These are phyloP conservation scores for Urocitellus parryii DNA, from an alignment of 2,113 vertebrate species.

Conservation along the genomic window DNA sequence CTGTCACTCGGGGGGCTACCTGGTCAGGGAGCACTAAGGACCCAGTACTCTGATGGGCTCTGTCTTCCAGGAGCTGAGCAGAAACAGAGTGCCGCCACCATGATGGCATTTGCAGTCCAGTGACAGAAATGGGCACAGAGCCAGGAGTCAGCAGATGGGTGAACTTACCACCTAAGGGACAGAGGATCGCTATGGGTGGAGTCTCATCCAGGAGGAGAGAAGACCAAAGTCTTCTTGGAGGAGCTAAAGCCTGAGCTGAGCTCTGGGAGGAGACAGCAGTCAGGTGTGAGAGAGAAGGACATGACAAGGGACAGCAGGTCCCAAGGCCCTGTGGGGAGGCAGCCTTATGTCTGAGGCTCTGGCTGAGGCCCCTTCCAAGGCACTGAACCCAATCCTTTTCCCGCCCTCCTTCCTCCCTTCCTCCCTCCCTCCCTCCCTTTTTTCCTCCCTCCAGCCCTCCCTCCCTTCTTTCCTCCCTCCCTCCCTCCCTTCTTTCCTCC, in stretches of 20 bases:
- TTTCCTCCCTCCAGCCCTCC: too few species aligned
- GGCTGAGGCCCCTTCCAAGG: background rate
- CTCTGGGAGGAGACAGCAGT: background rate
- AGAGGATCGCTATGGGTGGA: background rate
- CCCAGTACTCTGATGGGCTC: too few species aligned
- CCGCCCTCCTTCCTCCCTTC: too few species aligned
- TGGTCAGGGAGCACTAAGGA: too few species aligned
- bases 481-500: too few species aligned
- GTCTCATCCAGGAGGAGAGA: background rate
- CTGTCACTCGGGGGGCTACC: background rate
- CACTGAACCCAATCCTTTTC: background rate
- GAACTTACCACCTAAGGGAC: too few species aligned
- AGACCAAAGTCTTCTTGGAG: background rate
- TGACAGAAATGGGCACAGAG: accelerated
- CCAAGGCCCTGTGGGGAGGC: background rate
- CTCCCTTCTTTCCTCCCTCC: too few species aligned
- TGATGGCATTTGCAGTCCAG: too few species aligned
- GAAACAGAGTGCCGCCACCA: too few species aligned
- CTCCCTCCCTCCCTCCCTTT: accelerated
- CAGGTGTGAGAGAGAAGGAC: background rate
- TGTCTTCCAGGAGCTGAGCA: too few species aligned
- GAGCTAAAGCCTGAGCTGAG: background rate
- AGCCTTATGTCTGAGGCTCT: background rate
- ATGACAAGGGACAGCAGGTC: too few species aligned
- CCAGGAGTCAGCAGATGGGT: background rate